These are phyloP conservation scores for Spisula solida DNA, from an alignment of 2,888 invertebrate species.

Conservation along the genomic window DNA sequence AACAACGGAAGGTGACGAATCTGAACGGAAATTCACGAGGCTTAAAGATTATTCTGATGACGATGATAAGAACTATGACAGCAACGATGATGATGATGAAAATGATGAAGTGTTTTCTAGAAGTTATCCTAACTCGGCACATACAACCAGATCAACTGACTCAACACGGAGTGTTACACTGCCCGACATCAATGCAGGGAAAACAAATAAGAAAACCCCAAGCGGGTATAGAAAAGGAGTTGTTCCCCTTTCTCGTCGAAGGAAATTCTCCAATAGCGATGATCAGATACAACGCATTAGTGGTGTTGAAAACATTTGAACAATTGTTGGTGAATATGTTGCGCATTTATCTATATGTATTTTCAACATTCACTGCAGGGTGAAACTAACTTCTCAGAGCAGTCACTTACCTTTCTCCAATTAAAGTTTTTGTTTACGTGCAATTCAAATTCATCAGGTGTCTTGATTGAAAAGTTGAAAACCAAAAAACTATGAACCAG, in stretches of 20 bases:
- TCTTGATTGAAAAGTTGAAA: no score
- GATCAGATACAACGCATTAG: slow-evolving; percentile 52
- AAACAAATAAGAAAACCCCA: slow-evolving; percentile 34
- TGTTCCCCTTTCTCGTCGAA: slow-evolving; percentile 47
- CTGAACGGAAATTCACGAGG: neutral
- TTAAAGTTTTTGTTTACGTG: no score
- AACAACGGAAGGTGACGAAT: slow-evolving; percentile 29
- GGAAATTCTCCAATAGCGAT: slow-evolving; percentile 69
- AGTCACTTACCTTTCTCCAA: no score
- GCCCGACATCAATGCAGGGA: slow-evolving; percentile 56
- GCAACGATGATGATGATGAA: slow-evolving; percentile 22
- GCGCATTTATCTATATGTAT: no score
- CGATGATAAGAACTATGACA: slow-evolving; percentile 32
- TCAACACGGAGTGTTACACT: slow-evolving; percentile 43
- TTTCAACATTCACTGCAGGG: no score
- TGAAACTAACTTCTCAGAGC: no score
- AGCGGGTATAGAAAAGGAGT: slow-evolving; percentile 40
- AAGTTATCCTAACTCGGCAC: slow-evolving; percentile 52
- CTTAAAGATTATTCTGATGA: slow-evolving; percentile 41
- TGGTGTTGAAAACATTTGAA: no score
- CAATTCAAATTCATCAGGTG: no score
- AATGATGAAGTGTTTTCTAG: slow-evolving; percentile 64
- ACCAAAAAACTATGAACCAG: no score
- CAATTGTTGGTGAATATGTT: no score
- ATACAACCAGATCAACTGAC: neutral